Evolutionary conservation across 2,113 vertebrate species (phyloP).

Genomic region (Catharus minimus): DNA sequence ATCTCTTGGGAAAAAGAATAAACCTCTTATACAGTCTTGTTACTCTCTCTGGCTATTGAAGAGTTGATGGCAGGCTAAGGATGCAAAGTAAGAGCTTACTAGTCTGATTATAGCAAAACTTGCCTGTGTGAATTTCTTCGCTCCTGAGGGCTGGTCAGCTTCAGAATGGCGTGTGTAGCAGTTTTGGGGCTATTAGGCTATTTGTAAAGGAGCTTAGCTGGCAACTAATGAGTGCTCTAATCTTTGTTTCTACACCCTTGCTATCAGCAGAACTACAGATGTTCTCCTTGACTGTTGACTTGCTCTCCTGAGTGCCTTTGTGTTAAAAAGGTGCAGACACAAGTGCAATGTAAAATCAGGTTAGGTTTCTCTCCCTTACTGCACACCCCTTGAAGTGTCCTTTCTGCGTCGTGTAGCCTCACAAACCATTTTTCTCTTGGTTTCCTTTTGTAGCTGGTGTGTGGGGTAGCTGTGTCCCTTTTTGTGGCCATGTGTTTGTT

Average conservation of each 20-base stretch:
- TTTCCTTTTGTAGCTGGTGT: neutral
- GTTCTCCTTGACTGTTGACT: neutral
- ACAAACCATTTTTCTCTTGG: accelerated
- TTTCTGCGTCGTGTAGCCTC: neutral
- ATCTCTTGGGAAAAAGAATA: neutral
- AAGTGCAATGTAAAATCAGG: neutral
- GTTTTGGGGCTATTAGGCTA: neutral
- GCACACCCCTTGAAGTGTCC: neutral
- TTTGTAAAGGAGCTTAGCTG: neutral
- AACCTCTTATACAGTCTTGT: neutral
- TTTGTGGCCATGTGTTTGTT: neutral
- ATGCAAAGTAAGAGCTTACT: neutral
- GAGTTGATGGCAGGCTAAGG: neutral
- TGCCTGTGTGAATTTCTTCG: neutral
- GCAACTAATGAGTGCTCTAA: neutral
- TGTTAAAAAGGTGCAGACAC: neutral
- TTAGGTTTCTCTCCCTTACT: no score
- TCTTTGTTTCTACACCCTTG: neutral
- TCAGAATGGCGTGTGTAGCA: neutral
- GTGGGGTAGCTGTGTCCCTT: no score
- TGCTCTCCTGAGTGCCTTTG: neutral
- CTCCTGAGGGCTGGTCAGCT: neutral
- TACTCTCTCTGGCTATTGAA: neutral
- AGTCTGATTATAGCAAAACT: neutral
- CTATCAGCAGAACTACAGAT: neutral